Percentiles rank a stretch among this genome's conserved stretches.
Evolutionary conservation across 2,113 vertebrate genomes (phyloP).

Genomic region (Strigops habroptila): DNA sequence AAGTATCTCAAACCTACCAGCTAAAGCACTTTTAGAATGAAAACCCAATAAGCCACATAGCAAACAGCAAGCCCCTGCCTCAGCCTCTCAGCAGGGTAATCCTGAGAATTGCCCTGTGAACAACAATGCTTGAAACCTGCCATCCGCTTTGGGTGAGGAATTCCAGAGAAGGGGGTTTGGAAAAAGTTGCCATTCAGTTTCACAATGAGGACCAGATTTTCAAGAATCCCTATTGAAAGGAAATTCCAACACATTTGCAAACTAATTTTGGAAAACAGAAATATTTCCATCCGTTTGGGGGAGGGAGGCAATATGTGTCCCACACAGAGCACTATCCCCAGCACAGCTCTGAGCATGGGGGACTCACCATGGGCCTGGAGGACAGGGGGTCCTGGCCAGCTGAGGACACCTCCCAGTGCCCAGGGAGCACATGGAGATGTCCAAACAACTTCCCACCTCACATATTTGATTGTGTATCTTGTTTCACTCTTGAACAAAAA

Average conservation of each 20-base stretch:
- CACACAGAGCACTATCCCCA: neutral
- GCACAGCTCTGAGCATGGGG: neutral
- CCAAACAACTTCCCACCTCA: neutral
- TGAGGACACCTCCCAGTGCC: neutral
- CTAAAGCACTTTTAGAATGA: neutral
- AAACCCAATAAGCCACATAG: neutral
- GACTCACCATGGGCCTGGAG: neutral
- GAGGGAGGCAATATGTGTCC: neutral
- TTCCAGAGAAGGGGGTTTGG: neutral
- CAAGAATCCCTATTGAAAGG: conserved; percentile 30
- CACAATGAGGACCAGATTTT: conserved; percentile 55
- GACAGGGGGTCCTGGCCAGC: neutral
- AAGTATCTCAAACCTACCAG: neutral
- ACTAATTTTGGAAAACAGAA: conserved; percentile 44
- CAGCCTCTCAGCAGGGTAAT: neutral
- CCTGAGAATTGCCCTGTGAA: neutral
- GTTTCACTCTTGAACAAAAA: neutral
- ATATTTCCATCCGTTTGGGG: neutral
- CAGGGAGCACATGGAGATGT: neutral
- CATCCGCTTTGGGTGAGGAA: neutral
- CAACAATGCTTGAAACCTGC: neutral
- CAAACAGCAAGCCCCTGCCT: fast-evolving
- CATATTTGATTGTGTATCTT: neutral
- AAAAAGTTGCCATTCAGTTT: neutral
- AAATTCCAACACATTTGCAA: conserved; percentile 42